phyloP scores from a whole-genome alignment of 2,113 vertebrate genomes.

The Ginglymostoma cirratum region DNA sequence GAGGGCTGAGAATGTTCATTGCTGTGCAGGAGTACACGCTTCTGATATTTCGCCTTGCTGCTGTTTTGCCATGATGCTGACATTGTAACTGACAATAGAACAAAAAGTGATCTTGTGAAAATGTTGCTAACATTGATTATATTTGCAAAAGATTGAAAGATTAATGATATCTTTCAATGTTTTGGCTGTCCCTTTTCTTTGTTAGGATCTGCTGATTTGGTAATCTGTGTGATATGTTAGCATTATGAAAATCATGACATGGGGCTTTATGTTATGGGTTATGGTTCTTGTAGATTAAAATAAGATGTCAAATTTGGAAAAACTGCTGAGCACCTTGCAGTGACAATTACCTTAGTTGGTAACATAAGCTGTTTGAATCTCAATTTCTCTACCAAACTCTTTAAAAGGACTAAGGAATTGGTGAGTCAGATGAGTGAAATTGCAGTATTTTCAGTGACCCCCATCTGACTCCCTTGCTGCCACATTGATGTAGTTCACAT shows the following conservation, averaged over 20 bases:
- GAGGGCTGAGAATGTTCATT: neutral
- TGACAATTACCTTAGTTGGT: neutral
- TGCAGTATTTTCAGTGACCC: neutral
- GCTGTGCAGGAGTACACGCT: neutral
- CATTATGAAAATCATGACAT: neutral
- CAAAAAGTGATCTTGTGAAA: neutral
- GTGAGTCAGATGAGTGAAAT: neutral
- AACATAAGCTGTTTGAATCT: neutral
- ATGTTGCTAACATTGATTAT: neutral
- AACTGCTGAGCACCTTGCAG: neutral
- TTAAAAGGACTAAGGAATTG: neutral
- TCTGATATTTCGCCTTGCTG: neutral
- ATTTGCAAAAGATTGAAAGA: neutral
- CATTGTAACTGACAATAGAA: neutral
- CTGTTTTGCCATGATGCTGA: neutral
- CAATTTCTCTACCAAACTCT: neutral
- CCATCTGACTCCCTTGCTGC: neutral
- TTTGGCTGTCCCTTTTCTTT: neutral
- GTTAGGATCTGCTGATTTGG: neutral
- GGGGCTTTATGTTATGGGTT: neutral
- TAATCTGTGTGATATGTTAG: neutral
- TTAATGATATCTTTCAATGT: neutral
- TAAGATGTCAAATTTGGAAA: neutral
- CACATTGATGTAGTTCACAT: neutral
- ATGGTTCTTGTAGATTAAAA: neutral